Base-by-base conservation (phyloP, 2,113 vertebrate genomes). In the Pogonocichla stellata region DNA sequence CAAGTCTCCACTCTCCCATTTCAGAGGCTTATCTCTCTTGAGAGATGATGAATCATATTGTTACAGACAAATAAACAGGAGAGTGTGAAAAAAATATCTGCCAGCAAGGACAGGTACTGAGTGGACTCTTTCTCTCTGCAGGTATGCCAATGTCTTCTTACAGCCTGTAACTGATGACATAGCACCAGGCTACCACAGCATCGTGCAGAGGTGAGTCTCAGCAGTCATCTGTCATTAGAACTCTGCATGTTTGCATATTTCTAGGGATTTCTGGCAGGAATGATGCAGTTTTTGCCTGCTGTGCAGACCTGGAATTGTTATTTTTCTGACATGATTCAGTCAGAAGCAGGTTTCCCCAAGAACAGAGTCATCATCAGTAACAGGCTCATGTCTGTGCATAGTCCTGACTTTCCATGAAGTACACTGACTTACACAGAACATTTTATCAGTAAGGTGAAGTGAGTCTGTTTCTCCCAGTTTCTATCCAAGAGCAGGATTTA, bases 131-230 rank as follows among this genome's bases (percentile, higher is more conserved):
- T 96, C 8, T 96, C 90, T 95, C 93, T 92, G 56, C 92, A 99
- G 99, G 94, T 99, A 99, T 29, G 99, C 99, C 96, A 99, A 99
- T 94, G 99, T 99, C 73, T 99, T 99, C 94, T 97, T 99, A 17
- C 99, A 99, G 96, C 99, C 99, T 70, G 99, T 99, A 86, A 99
- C 99, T 33, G 99, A 99, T 26, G 99, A 99, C 96, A 99, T 99
- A 93, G 99, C 99, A 51, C 99, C 99, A 45, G 99, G 99, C 82
- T 99, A 99, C 95, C 99, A 99, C 96, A 99, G 99, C 97, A 99
- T 99, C 31, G 99, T 99, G 56, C 99, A 99, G 98, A 99, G 99
- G 99, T 99, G 95, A 98, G 67, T 65, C 43, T 71, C 34, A 31
- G 38, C 66, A 67, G 13, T 43, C 25, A 45, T 81, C 28, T 60